Conservation (phyloP, 2,888 invertebrate species). For the Spialia ferax region DNA sequence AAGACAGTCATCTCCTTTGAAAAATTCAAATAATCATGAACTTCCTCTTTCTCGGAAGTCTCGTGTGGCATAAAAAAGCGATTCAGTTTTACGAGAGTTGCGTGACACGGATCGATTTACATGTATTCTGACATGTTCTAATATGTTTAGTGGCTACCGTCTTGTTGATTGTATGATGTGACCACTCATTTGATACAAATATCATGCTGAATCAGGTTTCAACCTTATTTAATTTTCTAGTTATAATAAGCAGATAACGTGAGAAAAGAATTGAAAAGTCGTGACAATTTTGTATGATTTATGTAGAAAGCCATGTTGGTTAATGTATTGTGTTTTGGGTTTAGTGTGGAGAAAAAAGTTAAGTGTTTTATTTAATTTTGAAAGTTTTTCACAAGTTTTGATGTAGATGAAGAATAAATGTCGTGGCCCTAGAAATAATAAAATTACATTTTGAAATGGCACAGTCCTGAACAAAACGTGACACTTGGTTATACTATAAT, state of each 20-base stretch:
- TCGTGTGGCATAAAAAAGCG: constrained; percentile 37
- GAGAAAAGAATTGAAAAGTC: no score
- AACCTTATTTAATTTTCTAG: not conserved
- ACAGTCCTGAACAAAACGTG: not conserved
- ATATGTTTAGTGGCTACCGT: constrained; percentile 70
- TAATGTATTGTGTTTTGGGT: no score
- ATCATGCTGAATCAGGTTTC: not conserved
- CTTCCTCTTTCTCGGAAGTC: constrained; percentile 42
- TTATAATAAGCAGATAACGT: no score
- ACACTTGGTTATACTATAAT: constrained; percentile 41
- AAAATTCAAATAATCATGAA: constrained; percentile 29
- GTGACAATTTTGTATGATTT: no score
- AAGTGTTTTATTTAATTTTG: no score
- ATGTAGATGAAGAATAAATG: no score
- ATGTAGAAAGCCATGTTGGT: no score
- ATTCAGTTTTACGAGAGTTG: constrained; percentile 56
- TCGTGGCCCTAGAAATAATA: no score
- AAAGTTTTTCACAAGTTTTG: no score
- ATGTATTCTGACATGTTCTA: constrained; percentile 69
- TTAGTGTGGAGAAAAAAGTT: no score
- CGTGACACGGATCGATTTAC: constrained; percentile 78
- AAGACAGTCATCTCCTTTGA: not conserved
- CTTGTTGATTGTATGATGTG: constrained; percentile 56
- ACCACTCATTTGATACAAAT: not conserved
- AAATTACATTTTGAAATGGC: not conserved